A percentile compares a stretch with the other conserved stretches of the same genome.
These are phyloP conservation scores for Pollachius pollachius DNA, from an alignment of 2,113 vertebrate genomes.

Conservation along the genomic window DNA sequence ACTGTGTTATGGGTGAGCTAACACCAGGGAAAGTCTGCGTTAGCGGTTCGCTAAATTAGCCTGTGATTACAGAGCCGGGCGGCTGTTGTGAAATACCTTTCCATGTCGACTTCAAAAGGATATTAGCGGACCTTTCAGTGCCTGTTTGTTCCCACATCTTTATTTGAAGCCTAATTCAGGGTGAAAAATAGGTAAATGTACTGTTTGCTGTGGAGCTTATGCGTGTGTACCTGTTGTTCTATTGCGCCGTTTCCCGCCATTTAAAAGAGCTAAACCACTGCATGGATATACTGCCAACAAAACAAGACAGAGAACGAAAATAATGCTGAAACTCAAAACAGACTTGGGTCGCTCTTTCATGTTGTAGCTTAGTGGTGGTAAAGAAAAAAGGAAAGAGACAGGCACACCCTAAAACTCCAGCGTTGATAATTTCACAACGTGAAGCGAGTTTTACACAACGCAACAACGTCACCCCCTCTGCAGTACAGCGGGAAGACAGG, in stretches of 20 bases:
- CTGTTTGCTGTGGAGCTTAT: neutral
- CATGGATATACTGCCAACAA: neutral
- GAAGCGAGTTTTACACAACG: neutral
- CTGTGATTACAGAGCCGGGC: neutral
- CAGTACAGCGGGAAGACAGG: too few relatives aligned
- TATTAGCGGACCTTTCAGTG: neutral
- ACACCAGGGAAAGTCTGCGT: neutral
- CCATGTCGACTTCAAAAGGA: neutral
- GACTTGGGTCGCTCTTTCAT: neutral
- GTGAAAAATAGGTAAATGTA: neutral
- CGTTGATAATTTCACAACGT: neutral
- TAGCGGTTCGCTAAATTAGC: neutral
- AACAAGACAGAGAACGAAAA: neutral
- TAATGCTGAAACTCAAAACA: neutral
- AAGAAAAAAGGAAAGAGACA: neutral
- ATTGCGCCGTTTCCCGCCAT: neutral
- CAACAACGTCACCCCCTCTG: too few relatives aligned
- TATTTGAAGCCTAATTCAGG: neutral
- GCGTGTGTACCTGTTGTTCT: neutral
- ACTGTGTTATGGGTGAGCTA: neutral
- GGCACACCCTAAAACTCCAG: neutral
- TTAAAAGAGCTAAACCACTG: neutral
- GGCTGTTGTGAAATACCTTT: neutral
- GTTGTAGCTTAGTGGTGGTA: neutral
- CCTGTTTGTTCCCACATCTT: neutral